Evolutionary conservation across 2,888 invertebrate species (phyloP), one percentile per base, ranked within the genome.

Genomic region (Allophyes oxyacanthae): DNA sequence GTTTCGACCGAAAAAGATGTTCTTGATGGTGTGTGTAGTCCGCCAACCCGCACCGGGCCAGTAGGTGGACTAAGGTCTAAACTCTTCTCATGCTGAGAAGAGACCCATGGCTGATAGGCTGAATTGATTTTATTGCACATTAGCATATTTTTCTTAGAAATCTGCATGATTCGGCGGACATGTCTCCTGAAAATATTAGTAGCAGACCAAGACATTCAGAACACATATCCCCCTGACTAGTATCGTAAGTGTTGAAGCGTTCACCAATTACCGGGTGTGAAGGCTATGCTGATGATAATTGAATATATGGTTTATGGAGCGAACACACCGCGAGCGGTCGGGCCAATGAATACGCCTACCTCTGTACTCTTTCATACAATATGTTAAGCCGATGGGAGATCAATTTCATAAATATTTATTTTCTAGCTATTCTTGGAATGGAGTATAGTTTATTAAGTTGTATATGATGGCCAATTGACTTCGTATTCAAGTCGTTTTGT

Each of bases 241-340:
- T 63, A 68, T 65, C 66, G 77, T 79, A 78, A 84, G 84, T 86
- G 86, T 79, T 82, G 87, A 86, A 81, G 81, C 83, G 72, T 85
- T 82, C 77, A 84, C 88, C 91, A 91, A 91, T 91, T 91, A 91
- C 87, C 73, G 79, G 72, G 86, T 86, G 86, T 85, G 90, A 90
- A 88, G 86, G 87, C 80, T 78, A 76, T 76, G 67, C 73, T 64
- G 79, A 78, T 84, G 84, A 88, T 91, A 91, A 91, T 89, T 90
- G 89, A 90, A 90, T 88, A 81, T 85, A 90, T 90, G 81, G 76
- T 89, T 90, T 89, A 90, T 85, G 82, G 71, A 44, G 69, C 76
- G 38, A 30, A 53, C 58, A 55, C 40, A 34, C 37, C 25, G 38
- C 54, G 25, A 34, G 34, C 37, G 13, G 41, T 30, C 25, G 7